A percentile compares a stretch with the other conserved stretches of the same genome.
phyloP scores from a whole-genome alignment of 2,888 invertebrate species.

The Lacanobia oleracea region DNA sequence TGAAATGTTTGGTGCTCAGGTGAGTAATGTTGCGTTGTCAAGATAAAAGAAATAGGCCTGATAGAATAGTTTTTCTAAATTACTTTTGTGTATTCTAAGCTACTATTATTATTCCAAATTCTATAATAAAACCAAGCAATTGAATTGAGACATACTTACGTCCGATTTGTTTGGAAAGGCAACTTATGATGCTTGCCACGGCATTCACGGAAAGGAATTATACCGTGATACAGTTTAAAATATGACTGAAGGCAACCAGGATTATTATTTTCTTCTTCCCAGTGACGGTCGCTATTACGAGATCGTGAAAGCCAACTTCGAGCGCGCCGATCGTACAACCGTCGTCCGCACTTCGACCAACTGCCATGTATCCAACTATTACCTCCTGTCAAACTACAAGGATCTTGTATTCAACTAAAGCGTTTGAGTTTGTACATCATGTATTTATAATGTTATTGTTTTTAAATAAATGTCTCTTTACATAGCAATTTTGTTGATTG shows the following conservation, averaged over 20 bases:
- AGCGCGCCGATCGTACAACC: constrained; percentile 98
- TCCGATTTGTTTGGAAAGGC: no score
- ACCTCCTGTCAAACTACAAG: constrained; percentile 97
- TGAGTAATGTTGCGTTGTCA: constrained; percentile 72
- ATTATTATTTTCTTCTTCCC: constrained; percentile 68
- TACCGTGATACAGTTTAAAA: no score
- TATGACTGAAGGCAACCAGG: not conserved
- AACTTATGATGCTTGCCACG: no score
- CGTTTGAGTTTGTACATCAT: constrained; percentile 28
- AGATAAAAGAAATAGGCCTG: no score
- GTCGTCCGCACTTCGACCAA: constrained; percentile 99
- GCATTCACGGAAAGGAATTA: no score
- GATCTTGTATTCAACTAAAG: constrained; percentile 98
- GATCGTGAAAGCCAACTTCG: constrained; percentile 99
- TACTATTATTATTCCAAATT: no score
- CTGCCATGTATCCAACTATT: constrained; percentile 98
- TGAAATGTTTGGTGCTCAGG: constrained; percentile 98
- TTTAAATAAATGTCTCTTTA: constrained; percentile 48
- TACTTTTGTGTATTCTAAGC: no score
- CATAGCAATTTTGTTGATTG: not conserved
- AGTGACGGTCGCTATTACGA: constrained; percentile 99
- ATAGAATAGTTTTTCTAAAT: no score
- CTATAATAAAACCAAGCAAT: no score
- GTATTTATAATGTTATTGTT: constrained; percentile 46
- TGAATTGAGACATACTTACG: no score